Evolutionary conservation across 30 jellyfish, hydroid and myxozoan species (phyloP).

Genomic region (Sanderia malayensis): DNA sequence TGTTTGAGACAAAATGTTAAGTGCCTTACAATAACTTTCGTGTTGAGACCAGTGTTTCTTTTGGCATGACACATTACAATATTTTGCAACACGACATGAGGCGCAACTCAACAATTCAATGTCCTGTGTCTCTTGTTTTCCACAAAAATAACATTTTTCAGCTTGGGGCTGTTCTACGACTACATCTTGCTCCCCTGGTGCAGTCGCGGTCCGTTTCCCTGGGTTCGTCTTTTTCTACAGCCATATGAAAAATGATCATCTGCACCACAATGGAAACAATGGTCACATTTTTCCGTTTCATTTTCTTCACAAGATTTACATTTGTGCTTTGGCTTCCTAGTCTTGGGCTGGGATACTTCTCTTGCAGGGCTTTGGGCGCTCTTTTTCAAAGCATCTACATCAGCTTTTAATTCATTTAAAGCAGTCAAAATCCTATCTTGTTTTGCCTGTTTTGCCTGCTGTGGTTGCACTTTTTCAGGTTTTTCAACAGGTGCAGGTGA

Average conservation of each 20-base stretch:
- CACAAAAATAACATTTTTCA: conserved; percentile 35
- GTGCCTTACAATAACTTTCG: conserved; percentile 18
- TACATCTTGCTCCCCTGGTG: conserved; percentile 30
- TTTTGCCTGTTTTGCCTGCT: conserved; percentile 19
- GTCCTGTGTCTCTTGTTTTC: conserved; percentile 1
- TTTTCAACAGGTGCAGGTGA: conserved; percentile 18
- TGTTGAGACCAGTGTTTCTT: conserved; percentile 32
- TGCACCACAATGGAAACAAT: conserved; percentile 12
- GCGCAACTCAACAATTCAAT: conserved; percentile 19
- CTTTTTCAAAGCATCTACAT: conserved; percentile 19
- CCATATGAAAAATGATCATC: conserved; percentile 16
- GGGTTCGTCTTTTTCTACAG: conserved; percentile 6
- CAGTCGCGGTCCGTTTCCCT: conserved; percentile 18
- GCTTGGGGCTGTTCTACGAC: conserved; percentile 41
- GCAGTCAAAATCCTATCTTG: conserved; percentile 13
- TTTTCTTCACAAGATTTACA: conserved; percentile 8
- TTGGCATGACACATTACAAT: conserved; percentile 24
- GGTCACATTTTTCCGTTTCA: conserved; percentile 14
- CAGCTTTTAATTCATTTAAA: conserved; percentile 30
- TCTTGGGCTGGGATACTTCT: conserved; percentile 14
- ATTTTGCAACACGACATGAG: conserved; percentile 1
- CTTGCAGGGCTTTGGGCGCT: conserved; percentile 12
- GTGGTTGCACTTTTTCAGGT: conserved; percentile 4
- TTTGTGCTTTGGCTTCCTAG: conserved; percentile 16
- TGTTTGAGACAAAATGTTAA: conserved; percentile 4